These are phyloP conservation scores for Nautilus pompilius DNA, from an alignment of 1,140 invertebrate species.

Conservation along the genomic window DNA sequence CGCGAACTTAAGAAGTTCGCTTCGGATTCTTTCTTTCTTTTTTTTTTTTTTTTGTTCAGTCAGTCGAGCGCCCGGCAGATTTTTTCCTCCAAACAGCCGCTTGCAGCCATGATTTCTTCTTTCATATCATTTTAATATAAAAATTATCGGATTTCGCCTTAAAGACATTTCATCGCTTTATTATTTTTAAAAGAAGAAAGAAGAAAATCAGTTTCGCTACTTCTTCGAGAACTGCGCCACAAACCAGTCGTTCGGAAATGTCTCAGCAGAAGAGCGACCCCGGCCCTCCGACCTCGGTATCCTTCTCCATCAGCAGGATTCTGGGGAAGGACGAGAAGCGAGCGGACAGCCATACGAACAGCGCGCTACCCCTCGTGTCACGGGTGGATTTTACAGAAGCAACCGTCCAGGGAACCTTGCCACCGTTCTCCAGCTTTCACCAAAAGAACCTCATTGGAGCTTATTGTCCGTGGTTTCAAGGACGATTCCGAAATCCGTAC, in stretches of 20 bases:
- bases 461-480: conserved; percentile 2
- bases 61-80: no score
- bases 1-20: no score
- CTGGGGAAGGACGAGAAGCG: background rate
- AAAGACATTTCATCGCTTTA: background rate
- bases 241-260: background rate
- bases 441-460: conserved; percentile 3
- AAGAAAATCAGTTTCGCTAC: background rate
- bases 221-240: no score
- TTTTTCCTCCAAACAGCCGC: no score
- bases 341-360: background rate
- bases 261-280: background rate
- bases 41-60: no score
- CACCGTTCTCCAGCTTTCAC: background rate
- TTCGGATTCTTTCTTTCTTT: no score
- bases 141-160: background rate
- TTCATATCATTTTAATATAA: background rate
- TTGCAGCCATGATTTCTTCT: background rate
- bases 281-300: background rate
- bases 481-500: conserved; percentile 2
- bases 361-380: background rate
- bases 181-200: background rate
- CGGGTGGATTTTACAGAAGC: background rate
- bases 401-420: background rate
- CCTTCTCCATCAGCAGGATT: conserved; percentile 1